Conservation (phyloP, 2,113 vertebrate genomes). For the Sinocyclocheilus grahami region DNA sequence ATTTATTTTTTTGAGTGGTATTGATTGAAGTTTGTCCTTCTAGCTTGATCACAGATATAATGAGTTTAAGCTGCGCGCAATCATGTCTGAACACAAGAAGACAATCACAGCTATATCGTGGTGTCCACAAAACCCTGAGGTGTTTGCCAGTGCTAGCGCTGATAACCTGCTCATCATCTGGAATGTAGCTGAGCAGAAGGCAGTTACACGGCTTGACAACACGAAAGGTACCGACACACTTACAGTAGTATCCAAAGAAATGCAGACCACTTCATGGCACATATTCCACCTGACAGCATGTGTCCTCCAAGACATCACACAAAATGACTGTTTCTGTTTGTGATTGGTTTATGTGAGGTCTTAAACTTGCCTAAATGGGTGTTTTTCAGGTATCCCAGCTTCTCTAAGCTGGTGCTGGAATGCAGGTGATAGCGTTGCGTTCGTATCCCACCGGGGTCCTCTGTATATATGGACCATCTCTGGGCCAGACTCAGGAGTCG, state of each 20-base stretch:
- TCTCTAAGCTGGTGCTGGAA: constrained; percentile 96
- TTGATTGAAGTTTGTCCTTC: not conserved
- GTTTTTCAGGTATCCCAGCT: constrained; percentile 81
- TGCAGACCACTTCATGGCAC: not conserved
- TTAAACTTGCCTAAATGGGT: not conserved
- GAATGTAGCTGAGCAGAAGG: constrained; percentile 94
- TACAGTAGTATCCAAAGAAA: not conserved
- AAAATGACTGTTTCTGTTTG: not conserved
- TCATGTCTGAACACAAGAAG: constrained; percentile 99
- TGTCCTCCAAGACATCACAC: not conserved
- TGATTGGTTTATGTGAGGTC: not conserved
- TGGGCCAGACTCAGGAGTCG: constrained; percentile 83
- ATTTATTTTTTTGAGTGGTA: not conserved
- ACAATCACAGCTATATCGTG: constrained; percentile 97
- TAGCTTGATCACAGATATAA: constrained; percentile 90
- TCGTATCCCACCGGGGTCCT: constrained; percentile 90
- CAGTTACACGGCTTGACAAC: constrained; percentile 85
- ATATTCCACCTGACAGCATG: not conserved
- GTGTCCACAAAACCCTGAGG: constrained; percentile 91
- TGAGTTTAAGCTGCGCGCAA: constrained; percentile 91
- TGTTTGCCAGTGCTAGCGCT: constrained; percentile 90
- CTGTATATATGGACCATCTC: constrained; percentile 90
- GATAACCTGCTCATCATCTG: constrained; percentile 94
- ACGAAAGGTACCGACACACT: constrained; percentile 84
- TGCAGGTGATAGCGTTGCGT: constrained; percentile 82